phyloP scores from a whole-genome alignment of 2,797 vertebrate genomes.

The Morelia viridis region DNA sequence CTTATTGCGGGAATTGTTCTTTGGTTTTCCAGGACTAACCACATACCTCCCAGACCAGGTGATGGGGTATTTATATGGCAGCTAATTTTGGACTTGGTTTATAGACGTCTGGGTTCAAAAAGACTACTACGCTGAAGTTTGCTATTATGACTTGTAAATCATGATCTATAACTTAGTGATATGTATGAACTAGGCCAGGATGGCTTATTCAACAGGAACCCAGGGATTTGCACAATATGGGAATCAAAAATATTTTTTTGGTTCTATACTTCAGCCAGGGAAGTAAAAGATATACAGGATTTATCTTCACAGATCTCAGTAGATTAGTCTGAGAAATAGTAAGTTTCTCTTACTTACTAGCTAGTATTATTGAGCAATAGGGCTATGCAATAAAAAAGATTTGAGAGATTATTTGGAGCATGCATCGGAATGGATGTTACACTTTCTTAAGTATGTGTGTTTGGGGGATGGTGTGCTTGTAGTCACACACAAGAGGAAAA shows the following conservation, averaged over 20 bases:
- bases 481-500: too few relatives aligned
- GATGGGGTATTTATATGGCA: neutral
- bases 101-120: neutral
- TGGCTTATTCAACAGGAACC: neutral
- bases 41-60: neutral
- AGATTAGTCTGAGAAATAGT: neutral
- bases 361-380: neutral
- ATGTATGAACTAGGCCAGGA: too few relatives aligned
- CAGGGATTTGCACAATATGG: too few relatives aligned
- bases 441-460: too few relatives aligned
- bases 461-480: too few relatives aligned
- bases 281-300: neutral
- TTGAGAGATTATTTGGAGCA: neutral
- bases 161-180: neutral
- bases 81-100: neutral
- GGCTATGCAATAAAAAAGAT: neutral
- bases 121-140: neutral
- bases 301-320: neutral
- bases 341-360: neutral
- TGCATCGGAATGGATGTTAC: too few relatives aligned
- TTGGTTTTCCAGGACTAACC: neutral
- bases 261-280: neutral
- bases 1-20: neutral
- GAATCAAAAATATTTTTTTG: neutral
- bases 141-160: neutral